Base-by-base conservation (phyloP, 2,113 vertebrate species). In the Megaleporinus macrocephalus region DNA sequence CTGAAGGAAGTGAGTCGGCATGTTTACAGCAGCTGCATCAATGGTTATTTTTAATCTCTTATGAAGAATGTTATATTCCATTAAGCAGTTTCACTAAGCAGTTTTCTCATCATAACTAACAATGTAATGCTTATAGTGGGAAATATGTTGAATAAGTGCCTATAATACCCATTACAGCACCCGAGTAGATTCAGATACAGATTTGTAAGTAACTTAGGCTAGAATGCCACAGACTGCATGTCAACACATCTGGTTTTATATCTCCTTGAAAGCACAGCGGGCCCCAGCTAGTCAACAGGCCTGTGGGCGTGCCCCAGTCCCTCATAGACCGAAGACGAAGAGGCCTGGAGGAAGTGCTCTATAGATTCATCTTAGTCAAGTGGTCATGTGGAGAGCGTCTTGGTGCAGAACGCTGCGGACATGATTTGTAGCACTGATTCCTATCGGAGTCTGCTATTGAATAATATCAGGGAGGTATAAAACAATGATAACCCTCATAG, bases 171-270 rank as follows among this genome's bases (percentile, higher is more conserved):
- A n/a, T n/a, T n/a, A n/a, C n/a, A n/a, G n/a, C n/a, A n/a, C n/a
- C n/a, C n/a, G n/a, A n/a, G n/a, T n/a, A 78, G 53, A 86, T 49
- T 59, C 7, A 18, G 69, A 33, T 68, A 82, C 49, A 84, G 73
- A 78, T 87, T 83, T 88, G 85, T 59, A 84, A 80, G 76, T 62
- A 65, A 49, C 61, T 5, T 12, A 55, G 70, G 74, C 85, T 82
- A 57, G 49, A 86, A 66, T 66, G 33, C 71, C 65, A 68, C 79
- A 79, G 70, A 85, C 79, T 75, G 81, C 76, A 78, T 30, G 22
- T 76, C 78, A 66, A 75, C 86, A 85, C 80, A 90, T 85, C 70
- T 82, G 85, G 73, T 81, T 89, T 90, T 80, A 90, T 86, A 84
- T 49, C 10, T 20, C 20, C 79, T 78, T 80, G 83, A 90, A 89